Conservation (phyloP, 2,113 vertebrate genomes). For the Genyomyrus donnyi region DNA sequence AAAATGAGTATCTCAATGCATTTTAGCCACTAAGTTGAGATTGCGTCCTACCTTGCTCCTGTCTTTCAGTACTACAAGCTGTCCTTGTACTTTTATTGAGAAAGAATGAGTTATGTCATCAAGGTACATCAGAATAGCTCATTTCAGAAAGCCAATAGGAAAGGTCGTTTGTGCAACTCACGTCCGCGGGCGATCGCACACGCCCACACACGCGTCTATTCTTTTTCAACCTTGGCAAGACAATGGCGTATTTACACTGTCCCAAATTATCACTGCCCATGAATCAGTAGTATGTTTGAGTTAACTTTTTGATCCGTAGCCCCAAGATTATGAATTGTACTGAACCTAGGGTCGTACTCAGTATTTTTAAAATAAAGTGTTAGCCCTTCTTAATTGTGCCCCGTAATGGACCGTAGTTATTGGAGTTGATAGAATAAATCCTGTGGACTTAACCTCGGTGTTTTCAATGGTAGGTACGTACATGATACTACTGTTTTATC, state of each 20-base stretch:
- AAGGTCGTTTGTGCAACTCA: constrained; percentile 35
- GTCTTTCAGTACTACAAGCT: constrained; percentile 28
- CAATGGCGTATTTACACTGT: not conserved
- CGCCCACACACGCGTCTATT: constrained; percentile 24
- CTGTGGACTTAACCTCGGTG: not conserved
- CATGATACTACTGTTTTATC: not conserved
- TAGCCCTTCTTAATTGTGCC: not conserved
- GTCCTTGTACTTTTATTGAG: constrained; percentile 49
- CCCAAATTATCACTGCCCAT: not conserved
- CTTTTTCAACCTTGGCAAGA: not conserved
- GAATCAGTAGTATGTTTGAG: not conserved
- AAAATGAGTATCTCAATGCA: not conserved
- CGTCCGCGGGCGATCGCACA: constrained; percentile 23
- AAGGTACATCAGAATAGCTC: constrained; percentile 42
- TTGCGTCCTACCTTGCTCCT: not conserved
- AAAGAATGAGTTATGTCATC: constrained; percentile 42
- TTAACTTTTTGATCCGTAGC: not conserved
- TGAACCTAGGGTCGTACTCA: too few species aligned
- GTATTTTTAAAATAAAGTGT: not conserved
- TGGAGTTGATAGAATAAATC: not conserved
- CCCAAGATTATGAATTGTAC: not conserved
- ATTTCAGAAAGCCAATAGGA: constrained; percentile 51
- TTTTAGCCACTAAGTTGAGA: not conserved
- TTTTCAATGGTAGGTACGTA: not conserved
- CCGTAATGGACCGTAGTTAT: not conserved